Evolutionary conservation across 2,113 vertebrate genomes (phyloP).

Genomic region (Hymenochirus boettgeri): DNA sequence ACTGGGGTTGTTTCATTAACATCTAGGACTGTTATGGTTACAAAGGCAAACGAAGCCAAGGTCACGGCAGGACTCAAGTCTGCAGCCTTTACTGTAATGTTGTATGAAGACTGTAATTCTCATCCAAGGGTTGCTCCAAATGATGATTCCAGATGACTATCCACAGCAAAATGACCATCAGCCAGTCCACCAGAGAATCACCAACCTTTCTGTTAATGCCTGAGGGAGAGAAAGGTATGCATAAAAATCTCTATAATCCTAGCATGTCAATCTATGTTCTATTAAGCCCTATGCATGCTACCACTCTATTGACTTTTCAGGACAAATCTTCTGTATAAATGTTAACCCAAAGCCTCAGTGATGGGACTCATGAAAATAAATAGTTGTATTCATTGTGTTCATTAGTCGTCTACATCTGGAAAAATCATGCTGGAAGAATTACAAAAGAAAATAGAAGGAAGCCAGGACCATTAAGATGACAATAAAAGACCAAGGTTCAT

Average conservation of each 20-base stretch:
- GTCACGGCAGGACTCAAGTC: slow-evolving; percentile 74
- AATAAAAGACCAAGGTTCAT: too few relatives aligned
- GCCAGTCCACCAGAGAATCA: slow-evolving; percentile 79
- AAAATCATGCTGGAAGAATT: too few relatives aligned
- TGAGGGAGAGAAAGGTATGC: slow-evolving; percentile 46
- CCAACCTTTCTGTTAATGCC: slow-evolving; percentile 80
- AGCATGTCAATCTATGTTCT: too few relatives aligned
- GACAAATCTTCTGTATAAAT: too few relatives aligned
- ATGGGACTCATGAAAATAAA: too few relatives aligned
- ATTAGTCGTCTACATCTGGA: too few relatives aligned
- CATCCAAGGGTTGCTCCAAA: slow-evolving; percentile 84
- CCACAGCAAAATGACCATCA: slow-evolving; percentile 82
- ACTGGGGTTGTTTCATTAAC: slow-evolving; percentile 95
- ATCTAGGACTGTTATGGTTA: slow-evolving; percentile 88
- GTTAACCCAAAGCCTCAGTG: too few relatives aligned
- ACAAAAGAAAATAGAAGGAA: too few relatives aligned
- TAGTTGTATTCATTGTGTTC: too few relatives aligned
- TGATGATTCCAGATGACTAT: slow-evolving; percentile 80
- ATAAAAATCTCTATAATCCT: background rate
- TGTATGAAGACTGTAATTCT: slow-evolving; percentile 81
- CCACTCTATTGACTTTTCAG: too few relatives aligned
- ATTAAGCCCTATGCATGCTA: too few relatives aligned
- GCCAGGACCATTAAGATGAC: too few relatives aligned
- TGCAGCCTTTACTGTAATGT: slow-evolving; percentile 76
- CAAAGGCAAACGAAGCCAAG: slow-evolving; percentile 75